Percentiles rank a stretch among this genome's conserved stretches.
These are phyloP conservation scores for Epinephelus malabaricus DNA, from an alignment of 2,797 vertebrate species.

Conservation along the genomic window DNA sequence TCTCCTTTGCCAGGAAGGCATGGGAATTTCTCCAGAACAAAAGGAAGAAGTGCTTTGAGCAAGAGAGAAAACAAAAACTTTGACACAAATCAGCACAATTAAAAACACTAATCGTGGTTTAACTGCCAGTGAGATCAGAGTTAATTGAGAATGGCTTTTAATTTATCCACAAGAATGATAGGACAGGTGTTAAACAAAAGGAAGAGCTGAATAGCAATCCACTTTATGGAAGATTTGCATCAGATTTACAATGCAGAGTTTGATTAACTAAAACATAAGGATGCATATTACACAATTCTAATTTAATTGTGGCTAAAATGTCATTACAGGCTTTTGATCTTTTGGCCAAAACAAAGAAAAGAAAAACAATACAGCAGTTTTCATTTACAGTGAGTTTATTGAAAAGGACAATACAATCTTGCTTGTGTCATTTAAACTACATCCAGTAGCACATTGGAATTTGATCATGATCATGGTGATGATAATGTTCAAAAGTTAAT, in stretches of 20 bases:
- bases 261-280: conserved; percentile 34
- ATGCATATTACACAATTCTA: not conserved
- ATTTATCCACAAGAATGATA: conserved; percentile 37
- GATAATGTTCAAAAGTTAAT: conserved; percentile 29
- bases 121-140: conserved; percentile 56
- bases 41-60: conserved; percentile 63
- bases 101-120: conserved; percentile 61
- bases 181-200: conserved; percentile 58
- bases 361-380: conserved; percentile 4
- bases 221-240: conserved; percentile 56
- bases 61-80: conserved; percentile 56
- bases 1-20: conserved; percentile 50
- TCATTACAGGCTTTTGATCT: not conserved
- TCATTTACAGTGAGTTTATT: conserved; percentile 82
- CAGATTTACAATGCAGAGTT: conserved; percentile 27
- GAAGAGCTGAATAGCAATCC: conserved; percentile 28
- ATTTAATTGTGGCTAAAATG: not conserved
- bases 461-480: conserved; percentile 34
- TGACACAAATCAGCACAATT: conserved; percentile 68
- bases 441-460: conserved; percentile 64
- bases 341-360: not conserved
- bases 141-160: conserved; percentile 52
- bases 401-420: conserved; percentile 77
- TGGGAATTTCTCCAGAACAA: conserved; percentile 80
- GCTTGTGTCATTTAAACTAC: conserved; percentile 65